Percentiles rank a stretch among this genome's conserved stretches.
Conservation (phyloP, 1,140 invertebrate genomes). For the Euwallacea fornicatus region DNA sequence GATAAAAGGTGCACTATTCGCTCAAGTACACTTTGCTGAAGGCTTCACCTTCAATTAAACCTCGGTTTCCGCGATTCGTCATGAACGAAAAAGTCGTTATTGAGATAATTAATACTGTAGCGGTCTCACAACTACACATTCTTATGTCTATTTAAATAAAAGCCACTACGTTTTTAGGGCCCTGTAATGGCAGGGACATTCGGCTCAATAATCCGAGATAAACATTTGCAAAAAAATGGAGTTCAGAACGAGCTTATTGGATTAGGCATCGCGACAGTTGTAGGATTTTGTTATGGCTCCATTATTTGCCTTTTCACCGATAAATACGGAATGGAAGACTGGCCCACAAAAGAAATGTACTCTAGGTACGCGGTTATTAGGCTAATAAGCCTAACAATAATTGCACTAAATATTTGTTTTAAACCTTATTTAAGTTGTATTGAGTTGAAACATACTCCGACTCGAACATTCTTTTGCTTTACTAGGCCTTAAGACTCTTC, state of each 20-base stretch:
- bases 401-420: no score
- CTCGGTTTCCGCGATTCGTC: no score
- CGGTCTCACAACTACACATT: not conserved
- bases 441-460: no score
- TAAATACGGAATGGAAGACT: slow-evolving; percentile 61
- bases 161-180: slow-evolving; percentile 56
- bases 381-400: no score
- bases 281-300: slow-evolving; percentile 72
- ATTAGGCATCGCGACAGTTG: slow-evolving; percentile 61
- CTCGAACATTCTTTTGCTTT: no score
- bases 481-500: no score
- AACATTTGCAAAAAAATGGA: slow-evolving; percentile 62
- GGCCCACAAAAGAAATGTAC: slow-evolving; percentile 72
- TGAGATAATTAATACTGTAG: no score
- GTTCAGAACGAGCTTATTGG: slow-evolving; percentile 67
- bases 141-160: not conserved
- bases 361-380: slow-evolving; percentile 56
- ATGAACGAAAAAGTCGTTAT: no score
- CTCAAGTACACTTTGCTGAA: no score
- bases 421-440: no score
- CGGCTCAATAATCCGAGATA: slow-evolving; percentile 68
- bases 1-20: no score
- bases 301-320: slow-evolving; percentile 60
- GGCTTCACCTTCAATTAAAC: no score
- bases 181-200: slow-evolving; percentile 76